Evolutionary conservation across 1,140 invertebrate species (phyloP).

Genomic region (Drosophila ficusphila): DNA sequence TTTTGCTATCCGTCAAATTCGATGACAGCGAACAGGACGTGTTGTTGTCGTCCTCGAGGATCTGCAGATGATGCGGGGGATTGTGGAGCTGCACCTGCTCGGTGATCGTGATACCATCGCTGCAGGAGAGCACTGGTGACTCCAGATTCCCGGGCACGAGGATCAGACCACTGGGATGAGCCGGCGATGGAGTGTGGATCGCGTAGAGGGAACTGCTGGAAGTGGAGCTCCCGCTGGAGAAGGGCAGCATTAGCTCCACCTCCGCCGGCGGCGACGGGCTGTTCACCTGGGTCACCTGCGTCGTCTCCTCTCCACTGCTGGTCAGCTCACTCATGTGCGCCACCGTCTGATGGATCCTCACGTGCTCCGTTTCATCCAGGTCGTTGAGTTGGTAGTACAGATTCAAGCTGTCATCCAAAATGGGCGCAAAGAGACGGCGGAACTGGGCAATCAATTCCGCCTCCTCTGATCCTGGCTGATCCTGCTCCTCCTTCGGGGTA

Average conservation of each 20-base stretch:
- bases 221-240: conserved; percentile 41
- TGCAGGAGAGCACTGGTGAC: conserved; percentile 42
- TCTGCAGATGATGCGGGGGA: conserved; percentile 43
- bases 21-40: conserved; percentile 80
- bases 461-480: conserved; percentile 28
- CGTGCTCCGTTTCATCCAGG: conserved; percentile 52
- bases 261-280: conserved; percentile 21
- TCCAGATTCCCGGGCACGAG: conserved; percentile 23
- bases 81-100: conserved; percentile 71
- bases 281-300: conserved; percentile 51
- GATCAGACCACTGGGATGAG: conserved; percentile 28
- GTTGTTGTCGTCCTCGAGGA: conserved; percentile 66
- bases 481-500: conserved; percentile 5
- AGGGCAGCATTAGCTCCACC: conserved; percentile 13
- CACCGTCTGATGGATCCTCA: conserved; percentile 70
- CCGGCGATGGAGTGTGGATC: conserved; percentile 68
- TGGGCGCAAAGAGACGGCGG: conserved; percentile 64
- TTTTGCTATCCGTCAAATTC: conserved; percentile 81
- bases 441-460: conserved; percentile 64
- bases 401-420: conserved; percentile 59
- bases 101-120: conserved; percentile 61
- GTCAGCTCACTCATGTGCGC: conserved; percentile 64
- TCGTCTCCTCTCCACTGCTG: conserved; percentile 70
- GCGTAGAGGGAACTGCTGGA: conserved; percentile 74
- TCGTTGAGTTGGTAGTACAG: conserved; percentile 71